phyloP scores from a whole-genome alignment of 2,888 invertebrate species.

The Bunonema sp. region DNA sequence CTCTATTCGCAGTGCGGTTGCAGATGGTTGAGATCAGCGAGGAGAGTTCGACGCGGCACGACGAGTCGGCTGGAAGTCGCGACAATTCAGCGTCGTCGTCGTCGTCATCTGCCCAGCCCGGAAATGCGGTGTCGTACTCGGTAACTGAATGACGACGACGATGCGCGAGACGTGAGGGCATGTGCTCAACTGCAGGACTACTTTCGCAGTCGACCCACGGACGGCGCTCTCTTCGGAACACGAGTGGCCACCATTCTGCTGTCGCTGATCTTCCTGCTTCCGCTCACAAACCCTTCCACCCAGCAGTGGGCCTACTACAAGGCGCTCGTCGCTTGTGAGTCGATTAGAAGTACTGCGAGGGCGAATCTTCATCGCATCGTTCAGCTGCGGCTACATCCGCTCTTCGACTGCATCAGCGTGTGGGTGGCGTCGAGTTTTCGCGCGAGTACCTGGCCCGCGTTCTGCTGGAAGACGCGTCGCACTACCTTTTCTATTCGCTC shows the following conservation, averaged over 20 bases:
- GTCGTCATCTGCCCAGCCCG: too few species aligned
- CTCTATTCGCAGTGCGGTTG: too few species aligned
- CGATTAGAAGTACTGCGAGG: background rate
- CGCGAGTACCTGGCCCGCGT: slow-evolving; percentile 67
- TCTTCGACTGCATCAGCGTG: slow-evolving; percentile 76
- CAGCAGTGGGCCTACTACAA: slow-evolving; percentile 65
- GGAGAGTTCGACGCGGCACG: too few species aligned
- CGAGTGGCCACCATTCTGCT: slow-evolving; percentile 69
- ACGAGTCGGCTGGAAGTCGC: too few species aligned
- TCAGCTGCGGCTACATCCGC: slow-evolving; percentile 77
- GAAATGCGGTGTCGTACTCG: too few species aligned
- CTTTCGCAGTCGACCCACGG: too few species aligned
- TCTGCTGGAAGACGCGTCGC: slow-evolving; percentile 71
- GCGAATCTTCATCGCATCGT: slow-evolving; percentile 5
- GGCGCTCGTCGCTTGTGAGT: slow-evolving; percentile 58
- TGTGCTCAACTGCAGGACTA: too few species aligned
- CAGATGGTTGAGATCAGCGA: too few species aligned
- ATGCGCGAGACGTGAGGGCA: too few species aligned
- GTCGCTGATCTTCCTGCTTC: slow-evolving; percentile 68
- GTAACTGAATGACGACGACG: too few species aligned
- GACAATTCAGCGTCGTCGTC: too few species aligned
- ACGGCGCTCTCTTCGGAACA: slow-evolving; percentile 71
- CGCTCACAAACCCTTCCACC: slow-evolving; percentile 59
- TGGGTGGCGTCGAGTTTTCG: slow-evolving; percentile 60
- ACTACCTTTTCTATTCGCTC: slow-evolving; percentile 82